Conservation (phyloP, 64 coral and sea anemone genomes). For the Cladopsammia gracilis region DNA sequence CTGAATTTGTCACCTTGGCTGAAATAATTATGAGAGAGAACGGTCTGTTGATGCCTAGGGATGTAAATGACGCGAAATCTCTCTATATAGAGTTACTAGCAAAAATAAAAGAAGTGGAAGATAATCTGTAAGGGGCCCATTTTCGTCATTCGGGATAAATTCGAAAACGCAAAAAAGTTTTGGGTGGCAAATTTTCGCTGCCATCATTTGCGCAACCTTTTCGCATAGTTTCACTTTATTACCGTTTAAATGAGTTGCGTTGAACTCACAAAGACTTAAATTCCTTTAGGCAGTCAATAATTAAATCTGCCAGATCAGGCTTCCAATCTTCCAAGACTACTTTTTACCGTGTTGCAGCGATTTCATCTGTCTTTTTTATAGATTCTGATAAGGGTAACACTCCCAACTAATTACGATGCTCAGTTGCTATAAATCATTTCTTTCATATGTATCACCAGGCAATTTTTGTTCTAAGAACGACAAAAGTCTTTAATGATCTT, state of each 20-base stretch:
- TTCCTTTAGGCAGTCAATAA: slow-evolving; percentile 10
- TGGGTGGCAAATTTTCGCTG: neutral
- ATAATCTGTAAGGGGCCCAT: slow-evolving; percentile 7
- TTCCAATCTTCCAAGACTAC: neutral
- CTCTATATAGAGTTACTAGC: slow-evolving; percentile 8
- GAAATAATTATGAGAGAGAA: no score
- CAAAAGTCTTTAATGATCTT: no score
- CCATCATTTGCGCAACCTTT: slow-evolving; percentile 11
- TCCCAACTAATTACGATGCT: slow-evolving; percentile 6
- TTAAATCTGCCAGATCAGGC: neutral
- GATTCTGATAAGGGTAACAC: slow-evolving; percentile 6
- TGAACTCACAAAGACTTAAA: neutral
- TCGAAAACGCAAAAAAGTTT: neutral
- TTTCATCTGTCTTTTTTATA: neutral
- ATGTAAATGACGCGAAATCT: slow-evolving; percentile 6
- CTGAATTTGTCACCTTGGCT: no score
- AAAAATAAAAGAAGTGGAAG: slow-evolving; percentile 11
- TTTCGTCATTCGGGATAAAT: neutral
- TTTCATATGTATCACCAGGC: neutral
- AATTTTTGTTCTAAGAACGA: no score
- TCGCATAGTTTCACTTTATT: neutral
- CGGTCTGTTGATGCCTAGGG: no score
- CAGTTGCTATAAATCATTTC: slow-evolving; percentile 1
- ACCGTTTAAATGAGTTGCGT: neutral
- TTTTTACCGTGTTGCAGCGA: neutral